Base-by-base conservation (phyloP, 2,888 invertebrate species). In the Apodemia zela region DNA sequence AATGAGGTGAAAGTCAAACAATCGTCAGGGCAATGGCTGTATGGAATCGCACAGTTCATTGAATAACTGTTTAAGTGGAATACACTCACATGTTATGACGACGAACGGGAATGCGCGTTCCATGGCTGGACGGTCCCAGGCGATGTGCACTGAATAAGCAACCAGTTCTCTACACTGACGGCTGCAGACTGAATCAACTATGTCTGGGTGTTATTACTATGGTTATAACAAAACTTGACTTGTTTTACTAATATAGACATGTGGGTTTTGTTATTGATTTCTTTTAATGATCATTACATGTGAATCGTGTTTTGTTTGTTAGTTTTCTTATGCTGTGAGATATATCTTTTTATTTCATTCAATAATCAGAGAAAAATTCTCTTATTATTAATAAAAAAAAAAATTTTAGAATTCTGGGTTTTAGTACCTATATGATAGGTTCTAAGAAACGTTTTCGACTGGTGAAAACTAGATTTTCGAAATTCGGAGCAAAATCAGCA, bases 71-170 rank as follows among this genome's bases (percentile, higher is more conserved):
- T 45, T 35, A 35, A 59, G 18, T 49, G 5, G 61, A 62, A 65
- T 59, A 66, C 72, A 88, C 89, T 89, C 72, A 89, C 89, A 73
- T 75, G 87, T 82, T 85, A 88, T 73, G 85, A 86, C 80, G 80
- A 85, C 75, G 88, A 89, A 82, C 81, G 75, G 68, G 65, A 71
- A 74, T 69, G 67, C 80, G 84, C 79, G 76, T 79, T 80, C 81
- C 88, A 88, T 88, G 75, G 72, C 77, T 73, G 76, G 21, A 21
- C 21, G 21, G 73, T 72, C 73, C 69, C 70, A 69, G 70, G 71
- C 75, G 69, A 68, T 75, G 72, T 81, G 78, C 71, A 47, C 13
- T 35, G 35, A 57, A 45, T 33, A 21, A 59, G 17, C 57, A 57
- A 57, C 57, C 57, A n/a, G 57, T 57, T 29, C 15, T 15, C 25